phyloP scores from a whole-genome alignment of 2,888 invertebrate genomes.

The Sericinus montela region DNA sequence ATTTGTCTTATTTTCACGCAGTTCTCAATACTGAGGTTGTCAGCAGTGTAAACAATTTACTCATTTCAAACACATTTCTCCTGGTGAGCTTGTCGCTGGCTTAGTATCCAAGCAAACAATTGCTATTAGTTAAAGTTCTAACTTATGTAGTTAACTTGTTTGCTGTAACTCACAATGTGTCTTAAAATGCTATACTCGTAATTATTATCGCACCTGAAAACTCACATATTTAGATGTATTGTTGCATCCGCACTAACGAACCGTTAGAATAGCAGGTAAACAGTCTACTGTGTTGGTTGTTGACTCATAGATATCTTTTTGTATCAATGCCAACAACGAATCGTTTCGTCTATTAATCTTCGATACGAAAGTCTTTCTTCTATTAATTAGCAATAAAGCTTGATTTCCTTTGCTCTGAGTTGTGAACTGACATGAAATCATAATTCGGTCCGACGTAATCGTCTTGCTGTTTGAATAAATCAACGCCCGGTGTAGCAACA shows the following conservation, averaged over 20 bases:
- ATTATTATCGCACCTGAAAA: too few species aligned
- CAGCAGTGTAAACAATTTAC: too few species aligned
- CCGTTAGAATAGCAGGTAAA: conserved; percentile 30
- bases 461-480: conserved; percentile 62
- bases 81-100: too few species aligned
- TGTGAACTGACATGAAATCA: conserved; percentile 27
- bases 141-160: too few species aligned
- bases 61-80: too few species aligned
- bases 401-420: conserved; percentile 27
- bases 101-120: too few species aligned
- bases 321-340: conserved; percentile 44
- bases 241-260: conserved; percentile 9
- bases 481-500: conserved; percentile 51
- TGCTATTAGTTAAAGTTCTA: too few species aligned
- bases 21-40: too few species aligned
- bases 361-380: conserved; percentile 21
- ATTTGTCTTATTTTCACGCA: too few species aligned
- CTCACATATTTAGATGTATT: background rate
- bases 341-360: conserved; percentile 18
- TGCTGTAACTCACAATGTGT: too few species aligned
- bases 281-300: conserved; percentile 26
- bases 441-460: conserved; percentile 48
- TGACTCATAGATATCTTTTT: conserved; percentile 58
- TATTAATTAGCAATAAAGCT: conserved; percentile 32
- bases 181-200: too few species aligned